Evolutionary conservation across 2,797 vertebrate genomes (phyloP).

Genomic region (Nothura maculosa): DNA sequence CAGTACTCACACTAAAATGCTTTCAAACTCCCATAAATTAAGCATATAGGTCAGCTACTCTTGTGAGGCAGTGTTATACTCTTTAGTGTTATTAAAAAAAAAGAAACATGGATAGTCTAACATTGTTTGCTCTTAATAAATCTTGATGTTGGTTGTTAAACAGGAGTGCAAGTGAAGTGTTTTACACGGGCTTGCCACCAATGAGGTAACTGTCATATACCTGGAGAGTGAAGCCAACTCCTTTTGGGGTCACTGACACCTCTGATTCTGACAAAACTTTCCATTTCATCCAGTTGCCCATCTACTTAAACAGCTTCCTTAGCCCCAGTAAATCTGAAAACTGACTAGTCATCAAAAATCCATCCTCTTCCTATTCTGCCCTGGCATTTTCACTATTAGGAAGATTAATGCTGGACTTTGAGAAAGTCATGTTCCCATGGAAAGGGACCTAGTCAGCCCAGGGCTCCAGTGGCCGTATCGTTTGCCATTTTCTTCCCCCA

Average conservation of each 20-base stretch:
- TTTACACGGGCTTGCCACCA: neutral
- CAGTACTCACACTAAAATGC: neutral
- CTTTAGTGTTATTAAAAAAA: neutral
- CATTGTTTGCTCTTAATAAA: neutral
- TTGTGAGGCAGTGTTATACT: neutral
- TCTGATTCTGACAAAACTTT: neutral
- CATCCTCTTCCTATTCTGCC: neutral
- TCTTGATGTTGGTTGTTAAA: neutral
- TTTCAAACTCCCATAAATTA: neutral
- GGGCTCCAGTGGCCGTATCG: neutral
- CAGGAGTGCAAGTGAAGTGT: neutral
- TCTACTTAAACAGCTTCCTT: neutral
- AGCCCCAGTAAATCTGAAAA: neutral
- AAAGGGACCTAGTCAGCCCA: neutral
- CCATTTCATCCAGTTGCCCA: neutral
- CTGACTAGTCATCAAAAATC: neutral
- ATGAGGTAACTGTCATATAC: neutral
- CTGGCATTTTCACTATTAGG: neutral
- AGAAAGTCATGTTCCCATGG: neutral
- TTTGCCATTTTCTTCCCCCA: neutral
- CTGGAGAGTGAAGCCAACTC: neutral
- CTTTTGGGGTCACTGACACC: neutral
- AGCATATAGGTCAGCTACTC: neutral
- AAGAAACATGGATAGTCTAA: neutral
- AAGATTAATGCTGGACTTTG: neutral